Base-by-base conservation (phyloP, 2,113 vertebrate species). In the Melanocharis versteri region DNA sequence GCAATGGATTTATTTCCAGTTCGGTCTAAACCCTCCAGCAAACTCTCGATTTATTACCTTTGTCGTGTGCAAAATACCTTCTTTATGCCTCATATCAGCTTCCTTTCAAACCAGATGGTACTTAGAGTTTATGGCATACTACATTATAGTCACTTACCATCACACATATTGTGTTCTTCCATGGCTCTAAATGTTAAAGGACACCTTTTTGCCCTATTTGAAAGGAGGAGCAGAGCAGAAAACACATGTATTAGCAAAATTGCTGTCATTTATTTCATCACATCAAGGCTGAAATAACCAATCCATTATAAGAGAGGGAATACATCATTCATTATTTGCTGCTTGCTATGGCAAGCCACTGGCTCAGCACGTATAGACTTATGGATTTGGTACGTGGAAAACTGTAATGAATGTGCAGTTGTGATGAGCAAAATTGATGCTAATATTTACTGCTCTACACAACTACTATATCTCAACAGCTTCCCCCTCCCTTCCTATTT, bases 181-280 rank as follows among this genome's bases (percentile, higher is more conserved):
- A 5, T 91, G 88, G 77, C 56, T 89, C 86, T 95, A 82, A 84
- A 78, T 89, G 83, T 85, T 95, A 94, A 93, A 93, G 93, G 93
- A 91, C 91, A 91, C 71, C 80, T 95, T 95, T 85, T 75, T 90
- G 54, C 86, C 78, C 90, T 83, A 4, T 83, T 89, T 83, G 61
- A 76, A 85, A 78, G 83, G 58, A 72, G 75, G 27, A 18, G 26
- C 37, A 68, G 85, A 90, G 83, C 66, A 91, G 77, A 94, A 95
- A 94, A 62, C 48, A 65, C 77, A 79, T 90, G 92, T 97, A 93
- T 97, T 96, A 95, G 88, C 84, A 85, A 94, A 97, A 96, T 73
- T 90, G 89, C 92, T 94, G 83, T 92, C 78, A 96, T 96, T 96
- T 95, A 85, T 94, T 97, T 91, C 72, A 90, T 87, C 69, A 72